Conservation (phyloP, 2,113 vertebrate genomes). For the Hydropotes inermis region DNA sequence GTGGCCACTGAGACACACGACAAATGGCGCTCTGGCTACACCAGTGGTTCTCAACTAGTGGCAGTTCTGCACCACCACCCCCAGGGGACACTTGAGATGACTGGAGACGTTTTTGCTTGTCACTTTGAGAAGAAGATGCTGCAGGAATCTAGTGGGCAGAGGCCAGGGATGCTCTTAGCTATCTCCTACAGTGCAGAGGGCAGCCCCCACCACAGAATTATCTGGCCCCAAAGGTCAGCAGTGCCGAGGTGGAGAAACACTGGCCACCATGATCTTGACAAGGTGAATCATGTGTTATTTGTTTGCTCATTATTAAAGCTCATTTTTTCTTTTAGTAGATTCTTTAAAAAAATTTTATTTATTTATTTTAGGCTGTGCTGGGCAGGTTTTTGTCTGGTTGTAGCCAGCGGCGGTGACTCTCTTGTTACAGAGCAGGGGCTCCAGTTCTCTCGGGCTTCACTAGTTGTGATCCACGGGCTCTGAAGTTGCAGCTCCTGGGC, state of each 20-base stretch:
- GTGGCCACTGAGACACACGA: not conserved
- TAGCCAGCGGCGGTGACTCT: not conserved
- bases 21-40: too few species aligned
- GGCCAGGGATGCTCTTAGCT: not conserved
- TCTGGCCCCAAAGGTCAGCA: not conserved
- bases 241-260: not conserved
- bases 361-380: not conserved
- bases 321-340: not conserved
- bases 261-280: fast-evolving
- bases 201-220: fast-evolving
- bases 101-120: not conserved
- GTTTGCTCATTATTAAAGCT: not conserved
- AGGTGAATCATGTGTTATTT: not conserved
- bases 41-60: not conserved
- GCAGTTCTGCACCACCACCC: not conserved
- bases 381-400: not conserved
- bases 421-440: not conserved
- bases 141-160: not conserved
- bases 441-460: not conserved
- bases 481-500: not conserved
- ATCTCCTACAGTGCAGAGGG: fast-evolving
- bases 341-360: not conserved
- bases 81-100: not conserved
- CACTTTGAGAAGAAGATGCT: not conserved
- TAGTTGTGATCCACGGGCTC: not conserved